These are phyloP conservation scores for Otolemur crassicaudatus DNA, from an alignment of 2,797 vertebrate genomes.

Conservation along the genomic window DNA sequence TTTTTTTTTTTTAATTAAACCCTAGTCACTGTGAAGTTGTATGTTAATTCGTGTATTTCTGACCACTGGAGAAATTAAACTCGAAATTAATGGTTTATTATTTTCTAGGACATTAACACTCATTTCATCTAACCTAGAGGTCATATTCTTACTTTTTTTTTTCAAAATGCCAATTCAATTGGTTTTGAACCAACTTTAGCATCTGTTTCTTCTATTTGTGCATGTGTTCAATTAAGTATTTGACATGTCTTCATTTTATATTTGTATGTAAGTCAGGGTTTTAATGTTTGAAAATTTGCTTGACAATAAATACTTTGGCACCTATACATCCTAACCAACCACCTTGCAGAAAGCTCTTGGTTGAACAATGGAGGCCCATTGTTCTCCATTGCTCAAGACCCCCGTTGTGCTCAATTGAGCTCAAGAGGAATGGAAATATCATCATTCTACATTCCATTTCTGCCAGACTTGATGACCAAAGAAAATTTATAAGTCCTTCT, in stretches of 20 bases:
- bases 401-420: not conserved
- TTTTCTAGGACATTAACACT: not conserved
- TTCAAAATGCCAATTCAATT: not conserved
- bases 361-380: not conserved
- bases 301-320: not conserved
- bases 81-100: not conserved
- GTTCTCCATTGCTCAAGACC: not conserved
- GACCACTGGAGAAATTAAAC: not conserved
- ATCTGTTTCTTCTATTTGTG: not conserved
- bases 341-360: not conserved
- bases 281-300: slow-evolving; percentile 4
- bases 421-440: not conserved
- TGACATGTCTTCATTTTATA: not conserved
- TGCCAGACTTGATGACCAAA: slow-evolving; percentile 58
- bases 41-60: not conserved
- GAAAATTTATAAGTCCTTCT: slow-evolving; percentile 64
- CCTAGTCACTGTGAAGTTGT: not conserved
- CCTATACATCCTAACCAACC: not conserved
- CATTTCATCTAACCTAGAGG: not conserved
- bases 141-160: not conserved
- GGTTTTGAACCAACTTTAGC: not conserved
- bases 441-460: slow-evolving; percentile 51
- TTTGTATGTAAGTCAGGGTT: not conserved
- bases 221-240: not conserved
- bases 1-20: not conserved